A percentile compares a stretch with the other conserved stretches of the same genome.
Evolutionary conservation across 2,113 vertebrate species (phyloP).

Genomic region (Gavialis gangeticus): DNA sequence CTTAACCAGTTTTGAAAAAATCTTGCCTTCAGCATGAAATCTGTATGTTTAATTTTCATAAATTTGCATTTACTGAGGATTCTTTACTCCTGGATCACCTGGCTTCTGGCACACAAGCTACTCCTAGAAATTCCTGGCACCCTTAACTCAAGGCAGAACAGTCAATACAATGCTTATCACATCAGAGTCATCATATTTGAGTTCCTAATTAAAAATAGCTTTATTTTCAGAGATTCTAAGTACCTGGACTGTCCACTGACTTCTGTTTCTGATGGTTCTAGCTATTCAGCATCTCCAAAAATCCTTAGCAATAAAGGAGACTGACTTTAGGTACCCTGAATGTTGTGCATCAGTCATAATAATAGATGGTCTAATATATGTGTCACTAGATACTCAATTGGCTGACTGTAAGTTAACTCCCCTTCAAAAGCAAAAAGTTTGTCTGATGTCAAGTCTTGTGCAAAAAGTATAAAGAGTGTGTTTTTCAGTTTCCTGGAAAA

Average conservation of each 20-base stretch:
- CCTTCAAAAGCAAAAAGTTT: no score
- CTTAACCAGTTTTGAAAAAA: background rate
- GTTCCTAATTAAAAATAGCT: background rate
- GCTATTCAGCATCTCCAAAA: background rate
- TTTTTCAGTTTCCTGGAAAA: no score
- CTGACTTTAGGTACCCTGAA: no score
- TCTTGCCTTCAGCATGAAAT: background rate
- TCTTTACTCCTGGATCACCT: fast-evolving
- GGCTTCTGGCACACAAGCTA: background rate
- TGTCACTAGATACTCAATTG: background rate
- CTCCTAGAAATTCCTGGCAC: background rate
- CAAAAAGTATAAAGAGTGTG: no score
- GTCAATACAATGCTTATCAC: background rate
- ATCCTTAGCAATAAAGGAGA: background rate
- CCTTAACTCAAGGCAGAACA: fast-evolving
- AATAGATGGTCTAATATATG: background rate
- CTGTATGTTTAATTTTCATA: background rate
- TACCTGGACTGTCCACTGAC: background rate
- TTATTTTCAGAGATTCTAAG: background rate
- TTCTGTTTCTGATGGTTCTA: background rate
- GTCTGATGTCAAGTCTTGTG: no score
- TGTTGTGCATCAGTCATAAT: background rate
- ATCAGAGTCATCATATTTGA: background rate
- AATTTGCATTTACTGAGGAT: background rate
- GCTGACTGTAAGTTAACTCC: no score